These are phyloP conservation scores for Stomorhina lunata DNA, from an alignment of 2,888 invertebrate species.

Conservation along the genomic window DNA sequence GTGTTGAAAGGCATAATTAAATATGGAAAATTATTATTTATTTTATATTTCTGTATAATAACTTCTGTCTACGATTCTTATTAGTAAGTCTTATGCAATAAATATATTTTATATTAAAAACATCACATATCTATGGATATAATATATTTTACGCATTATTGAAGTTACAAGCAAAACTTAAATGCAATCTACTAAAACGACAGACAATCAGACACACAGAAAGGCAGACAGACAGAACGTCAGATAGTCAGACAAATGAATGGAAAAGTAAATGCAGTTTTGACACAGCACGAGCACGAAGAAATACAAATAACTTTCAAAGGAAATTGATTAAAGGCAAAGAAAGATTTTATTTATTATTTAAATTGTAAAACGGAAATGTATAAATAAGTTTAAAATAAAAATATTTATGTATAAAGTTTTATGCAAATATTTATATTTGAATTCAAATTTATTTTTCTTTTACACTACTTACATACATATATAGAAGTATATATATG, in stretches of 20 bases:
- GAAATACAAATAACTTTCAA: background rate
- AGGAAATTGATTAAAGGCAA: constrained; percentile 45
- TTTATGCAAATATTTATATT: too few relatives aligned
- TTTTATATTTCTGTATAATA: constrained; percentile 6
- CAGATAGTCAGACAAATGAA: background rate
- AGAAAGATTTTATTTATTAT: constrained; percentile 2
- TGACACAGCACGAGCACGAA: background rate
- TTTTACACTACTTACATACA: too few relatives aligned
- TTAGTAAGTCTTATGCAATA: background rate
- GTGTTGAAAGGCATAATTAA: constrained; percentile 13
- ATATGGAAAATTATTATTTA: constrained; percentile 23
- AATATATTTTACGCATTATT: constrained; percentile 19
- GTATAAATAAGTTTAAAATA: constrained; percentile 26
- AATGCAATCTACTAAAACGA: background rate
- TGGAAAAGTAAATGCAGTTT: background rate
- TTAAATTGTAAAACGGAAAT: constrained; percentile 58
- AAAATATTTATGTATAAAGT: too few relatives aligned
- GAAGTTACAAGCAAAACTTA: constrained; percentile 15
- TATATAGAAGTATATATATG: background rate
- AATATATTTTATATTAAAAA: too few relatives aligned
- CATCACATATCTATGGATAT: too few relatives aligned
- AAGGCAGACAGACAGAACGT: background rate
- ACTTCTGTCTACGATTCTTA: background rate
- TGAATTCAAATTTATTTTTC: too few relatives aligned
- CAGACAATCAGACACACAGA: background rate